These are phyloP conservation scores for Drosophila histrio DNA, from an alignment of 2,888 invertebrate species.

Conservation along the genomic window DNA sequence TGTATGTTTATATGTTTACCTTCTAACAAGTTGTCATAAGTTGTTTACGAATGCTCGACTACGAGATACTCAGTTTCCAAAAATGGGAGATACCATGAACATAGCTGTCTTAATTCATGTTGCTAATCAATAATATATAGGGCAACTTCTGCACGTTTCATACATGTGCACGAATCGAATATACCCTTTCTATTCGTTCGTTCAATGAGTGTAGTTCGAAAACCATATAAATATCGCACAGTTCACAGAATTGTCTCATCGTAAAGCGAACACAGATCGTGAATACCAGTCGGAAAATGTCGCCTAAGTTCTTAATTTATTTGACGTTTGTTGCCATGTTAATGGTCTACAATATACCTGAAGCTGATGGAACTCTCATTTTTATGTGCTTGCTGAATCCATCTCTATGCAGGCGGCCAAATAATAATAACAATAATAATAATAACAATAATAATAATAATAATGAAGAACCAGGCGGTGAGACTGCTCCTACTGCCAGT, in stretches of 20 bases:
- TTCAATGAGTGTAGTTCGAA: background rate
- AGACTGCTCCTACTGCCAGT: background rate
- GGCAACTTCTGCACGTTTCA: no score
- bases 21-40: background rate
- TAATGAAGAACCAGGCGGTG: no score
- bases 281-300: conserved; percentile 14
- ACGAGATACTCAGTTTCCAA: background rate
- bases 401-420: conserved; percentile 12
- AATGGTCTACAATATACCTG: conserved; percentile 15
- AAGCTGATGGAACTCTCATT: conserved; percentile 6
- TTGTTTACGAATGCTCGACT: background rate
- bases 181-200: background rate
- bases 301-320: conserved; percentile 31
- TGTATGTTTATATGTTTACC: background rate
- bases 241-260: background rate
- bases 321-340: conserved; percentile 17
- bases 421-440: no score
- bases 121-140: no score
- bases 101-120: no score
- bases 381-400: conserved; percentile 14
- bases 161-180: no score
- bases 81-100: no score
- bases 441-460: background rate
- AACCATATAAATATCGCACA: conserved; percentile 22
- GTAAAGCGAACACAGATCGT: background rate